These are phyloP conservation scores for Parapristionchus giblindavisi DNA, from an alignment of 2,888 invertebrate species.

Conservation along the genomic window DNA sequence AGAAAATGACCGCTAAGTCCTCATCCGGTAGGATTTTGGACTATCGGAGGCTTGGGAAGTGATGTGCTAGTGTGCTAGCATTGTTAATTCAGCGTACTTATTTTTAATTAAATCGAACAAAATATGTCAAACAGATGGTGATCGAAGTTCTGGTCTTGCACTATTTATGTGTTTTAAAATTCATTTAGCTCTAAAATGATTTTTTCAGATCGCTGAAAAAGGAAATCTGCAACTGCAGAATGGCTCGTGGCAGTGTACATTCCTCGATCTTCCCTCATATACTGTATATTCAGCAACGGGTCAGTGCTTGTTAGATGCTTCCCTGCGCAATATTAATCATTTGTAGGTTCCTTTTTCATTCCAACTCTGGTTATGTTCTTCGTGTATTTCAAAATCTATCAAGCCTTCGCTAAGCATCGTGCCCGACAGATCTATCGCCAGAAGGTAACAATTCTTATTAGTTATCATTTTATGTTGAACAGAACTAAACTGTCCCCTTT, in stretches of 20 bases:
- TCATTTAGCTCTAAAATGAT: background rate
- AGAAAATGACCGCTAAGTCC: no score
- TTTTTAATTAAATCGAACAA: no score
- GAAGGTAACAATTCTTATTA: conserved; percentile 57
- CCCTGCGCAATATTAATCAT: background rate
- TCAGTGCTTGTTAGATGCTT: no score
- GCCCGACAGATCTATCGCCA: conserved; percentile 70
- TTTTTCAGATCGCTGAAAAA: conserved; percentile 48
- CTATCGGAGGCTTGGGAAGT: no score
- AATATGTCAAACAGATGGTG: no score
- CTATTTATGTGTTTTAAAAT: background rate
- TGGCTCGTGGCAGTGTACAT: conserved; percentile 59
- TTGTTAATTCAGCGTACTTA: no score
- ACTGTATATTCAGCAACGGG: conserved; percentile 71
- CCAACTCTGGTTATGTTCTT: conserved; percentile 99
- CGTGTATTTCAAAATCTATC: conserved; percentile 96
- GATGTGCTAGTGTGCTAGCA: no score
- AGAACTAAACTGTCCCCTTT: background rate
- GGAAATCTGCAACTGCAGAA: conserved; percentile 50
- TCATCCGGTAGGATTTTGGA: no score
- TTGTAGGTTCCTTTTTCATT: conserved; percentile 89
- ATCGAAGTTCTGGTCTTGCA: no score
- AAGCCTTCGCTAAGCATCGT: conserved; percentile 70
- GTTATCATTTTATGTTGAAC: background rate
- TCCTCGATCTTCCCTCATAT: conserved; percentile 70